Evolutionary conservation across 2,888 invertebrate genomes (phyloP).

Genomic region (Campopleginae sp.): DNA sequence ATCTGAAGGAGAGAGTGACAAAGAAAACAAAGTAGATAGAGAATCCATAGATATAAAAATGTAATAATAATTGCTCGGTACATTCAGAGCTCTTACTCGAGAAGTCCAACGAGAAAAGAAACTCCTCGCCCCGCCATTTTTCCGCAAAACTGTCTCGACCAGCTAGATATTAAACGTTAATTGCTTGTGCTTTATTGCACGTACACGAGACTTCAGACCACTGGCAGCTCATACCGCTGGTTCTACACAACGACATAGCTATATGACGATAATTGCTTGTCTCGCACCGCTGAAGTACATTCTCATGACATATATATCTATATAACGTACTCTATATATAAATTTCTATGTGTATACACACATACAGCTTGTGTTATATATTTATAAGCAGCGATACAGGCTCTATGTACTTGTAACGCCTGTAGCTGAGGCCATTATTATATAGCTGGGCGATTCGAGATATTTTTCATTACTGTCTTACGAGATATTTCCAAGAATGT

Average conservation of each 20-base stretch:
- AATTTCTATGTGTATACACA: constrained; percentile 10
- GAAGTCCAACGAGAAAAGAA: neutral
- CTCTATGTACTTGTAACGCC: constrained; percentile 13
- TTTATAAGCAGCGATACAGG: neutral
- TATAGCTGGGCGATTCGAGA: constrained; percentile 18
- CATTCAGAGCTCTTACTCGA: constrained; percentile 30
- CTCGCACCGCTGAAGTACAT: constrained; percentile 51
- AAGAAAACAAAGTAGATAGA: neutral
- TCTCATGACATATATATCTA: constrained; percentile 37
- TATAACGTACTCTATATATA: constrained; percentile 8
- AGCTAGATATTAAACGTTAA: constrained; percentile 62
- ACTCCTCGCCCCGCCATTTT: constrained; percentile 30
- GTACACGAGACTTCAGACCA: constrained; percentile 50
- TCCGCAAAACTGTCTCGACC: constrained; percentile 62
- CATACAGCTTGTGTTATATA: constrained; percentile 16
- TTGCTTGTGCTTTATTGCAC: constrained; percentile 63
- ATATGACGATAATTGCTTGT: constrained; percentile 59
- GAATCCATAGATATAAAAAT: constrained; percentile 1
- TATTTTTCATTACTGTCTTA: constrained; percentile 19
- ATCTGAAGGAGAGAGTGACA: neutral
- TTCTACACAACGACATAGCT: constrained; percentile 42
- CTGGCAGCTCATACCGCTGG: constrained; percentile 45
- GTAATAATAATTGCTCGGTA: constrained; percentile 47
- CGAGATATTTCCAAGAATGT: constrained; percentile 38
- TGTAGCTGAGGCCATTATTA: constrained; percentile 30